phyloP scores from a whole-genome alignment of 1,140 invertebrate species.

The Zophobas morio region DNA sequence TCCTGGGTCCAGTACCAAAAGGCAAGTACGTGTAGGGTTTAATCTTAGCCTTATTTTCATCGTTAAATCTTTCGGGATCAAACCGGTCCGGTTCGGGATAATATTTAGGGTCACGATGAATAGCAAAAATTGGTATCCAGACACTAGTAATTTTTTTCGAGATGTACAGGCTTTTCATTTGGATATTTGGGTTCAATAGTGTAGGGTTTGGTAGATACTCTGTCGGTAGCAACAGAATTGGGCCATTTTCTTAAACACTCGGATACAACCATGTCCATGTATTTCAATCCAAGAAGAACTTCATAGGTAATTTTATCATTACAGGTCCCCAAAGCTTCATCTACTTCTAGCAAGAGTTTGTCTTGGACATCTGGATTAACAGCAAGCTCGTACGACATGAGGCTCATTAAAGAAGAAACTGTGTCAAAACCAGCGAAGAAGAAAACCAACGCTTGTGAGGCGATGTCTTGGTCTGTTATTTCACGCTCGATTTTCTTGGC shows the following conservation, averaged over 20 bases:
- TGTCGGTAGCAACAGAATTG: slow-evolving; percentile 59
- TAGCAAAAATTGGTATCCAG: no score
- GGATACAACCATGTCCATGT: slow-evolving; percentile 42
- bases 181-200: no score
- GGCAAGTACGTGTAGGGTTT: no score
- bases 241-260: slow-evolving; percentile 74
- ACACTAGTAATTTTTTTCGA: no score
- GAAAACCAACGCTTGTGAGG: slow-evolving; percentile 64
- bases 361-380: slow-evolving; percentile 69
- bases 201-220: no score
- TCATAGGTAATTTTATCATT: slow-evolving; percentile 32
- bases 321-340: slow-evolving; percentile 26
- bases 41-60: no score
- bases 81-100: no score
- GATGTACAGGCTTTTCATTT: no score
- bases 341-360: slow-evolving; percentile 61
- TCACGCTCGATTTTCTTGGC: neutral
- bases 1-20: no score
- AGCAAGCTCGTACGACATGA: slow-evolving; percentile 67
- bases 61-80: no score
- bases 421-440: slow-evolving; percentile 65
- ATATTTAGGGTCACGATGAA: no score
- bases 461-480: slow-evolving; percentile 53
- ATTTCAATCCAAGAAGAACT: neutral
- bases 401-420: slow-evolving; percentile 56